phyloP scores from a whole-genome alignment of 2,797 vertebrate species.

The Nannoperca obscura region DNA sequence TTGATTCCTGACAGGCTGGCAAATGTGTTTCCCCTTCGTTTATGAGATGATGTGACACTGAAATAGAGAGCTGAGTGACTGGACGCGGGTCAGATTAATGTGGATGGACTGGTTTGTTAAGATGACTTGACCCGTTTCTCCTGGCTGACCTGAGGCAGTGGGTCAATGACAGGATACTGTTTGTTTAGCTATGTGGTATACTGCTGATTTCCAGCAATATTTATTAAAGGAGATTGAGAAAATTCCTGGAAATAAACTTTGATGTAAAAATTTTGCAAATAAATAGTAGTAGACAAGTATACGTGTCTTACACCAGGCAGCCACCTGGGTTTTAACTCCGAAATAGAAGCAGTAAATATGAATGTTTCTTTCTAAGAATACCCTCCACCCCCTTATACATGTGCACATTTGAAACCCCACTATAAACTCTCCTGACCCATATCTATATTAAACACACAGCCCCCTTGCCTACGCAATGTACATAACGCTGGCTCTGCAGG shows the following conservation, averaged over 20 bases:
- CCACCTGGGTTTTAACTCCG: conserved; percentile 8
- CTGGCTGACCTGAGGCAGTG: conserved; percentile 39
- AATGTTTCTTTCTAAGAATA: conserved; percentile 38
- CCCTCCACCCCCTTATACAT: neutral
- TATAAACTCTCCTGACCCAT: conserved; percentile 28
- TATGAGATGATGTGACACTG: neutral
- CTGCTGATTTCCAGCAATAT: neutral
- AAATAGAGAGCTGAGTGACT: neutral
- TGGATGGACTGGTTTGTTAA: conserved; percentile 12
- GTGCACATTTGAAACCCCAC: neutral
- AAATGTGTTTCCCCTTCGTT: neutral
- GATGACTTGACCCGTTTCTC: conserved; percentile 23
- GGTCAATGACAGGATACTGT: conserved; percentile 5
- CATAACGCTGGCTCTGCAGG: conserved; percentile 11
- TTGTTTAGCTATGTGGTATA: neutral
- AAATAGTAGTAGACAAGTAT: neutral
- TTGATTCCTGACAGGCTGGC: neutral
- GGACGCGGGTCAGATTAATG: neutral
- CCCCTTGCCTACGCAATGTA: neutral
- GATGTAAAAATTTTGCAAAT: neutral
- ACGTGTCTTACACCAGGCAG: neutral
- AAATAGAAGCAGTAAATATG: conserved; percentile 43
- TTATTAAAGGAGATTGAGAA: neutral
- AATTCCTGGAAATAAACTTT: neutral
- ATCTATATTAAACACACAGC: conserved; percentile 39